Evolutionary conservation across 2,113 vertebrate genomes (phyloP), one percentile per base, ranked within the genome.

Genomic region (Scytalopus superciliaris): DNA sequence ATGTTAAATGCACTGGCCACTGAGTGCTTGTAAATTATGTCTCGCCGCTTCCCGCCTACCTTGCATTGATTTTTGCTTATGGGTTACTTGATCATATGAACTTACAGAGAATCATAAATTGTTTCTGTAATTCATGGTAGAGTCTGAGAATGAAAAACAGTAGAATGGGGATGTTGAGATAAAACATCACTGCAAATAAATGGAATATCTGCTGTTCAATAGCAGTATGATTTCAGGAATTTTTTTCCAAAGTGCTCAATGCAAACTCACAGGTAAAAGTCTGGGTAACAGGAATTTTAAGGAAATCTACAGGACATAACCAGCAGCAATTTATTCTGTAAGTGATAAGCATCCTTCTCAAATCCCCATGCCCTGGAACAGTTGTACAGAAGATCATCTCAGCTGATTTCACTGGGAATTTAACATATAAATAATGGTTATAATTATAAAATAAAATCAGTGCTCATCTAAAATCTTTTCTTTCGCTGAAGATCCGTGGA

Each of bases 31-130:
- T 94, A 85, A 93, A 80, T 96, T 45, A 81, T 45, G 30, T 77
- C 84, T 79, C 1, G 0, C 74, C 87, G 63, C 84, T 89, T 89
- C 84, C 88, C 18, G 9, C 91, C 89, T 75, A 68, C 81, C 67
- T 57, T 66, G 63, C 57, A 90, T 79, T 89, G 95, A 96, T 92
- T 93, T 96, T 93, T 96, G 83, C 69, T 89, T 93, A 55, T 49
- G 49, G 30, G 53, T 96, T 95, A 80, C 91, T 94, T 96, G 87
- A 85, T 94, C 81, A 49, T 81, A 35, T 35, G 75, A 94, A 94
- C 87, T 94, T 93, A 80, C 12, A 69, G 66, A 40, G 78, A 45
- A 56, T 90, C 67, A 53, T 93, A 82, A 92, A 95, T 92, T 79
- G 62, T 55, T 88, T 79, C 78, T 87, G 69, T 64, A 75, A 55